These are phyloP conservation scores for Parauchenoglanis punctatus DNA, from an alignment of 2,797 vertebrate species.

Conservation along the genomic window DNA sequence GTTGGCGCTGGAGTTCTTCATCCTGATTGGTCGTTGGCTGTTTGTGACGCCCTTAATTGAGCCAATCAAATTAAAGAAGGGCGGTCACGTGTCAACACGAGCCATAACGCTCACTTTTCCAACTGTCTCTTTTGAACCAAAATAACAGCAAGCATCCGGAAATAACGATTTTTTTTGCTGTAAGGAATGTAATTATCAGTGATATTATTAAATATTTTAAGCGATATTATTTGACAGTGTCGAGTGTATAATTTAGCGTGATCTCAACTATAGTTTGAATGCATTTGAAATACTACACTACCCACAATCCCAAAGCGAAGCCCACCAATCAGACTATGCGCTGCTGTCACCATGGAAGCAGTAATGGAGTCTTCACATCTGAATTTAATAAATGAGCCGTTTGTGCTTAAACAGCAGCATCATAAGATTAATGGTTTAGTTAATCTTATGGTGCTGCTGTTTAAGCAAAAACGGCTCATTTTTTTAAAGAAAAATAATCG, in stretches of 20 bases:
- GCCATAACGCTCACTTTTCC: neutral
- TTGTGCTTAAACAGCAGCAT: neutral
- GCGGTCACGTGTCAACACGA: neutral
- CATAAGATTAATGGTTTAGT: too few relatives aligned
- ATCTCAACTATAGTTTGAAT: neutral
- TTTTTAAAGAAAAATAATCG: too few relatives aligned
- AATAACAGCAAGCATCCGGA: constrained; percentile 60
- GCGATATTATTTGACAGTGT: neutral
- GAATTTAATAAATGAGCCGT: neutral
- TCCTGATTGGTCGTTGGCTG: constrained; percentile 13
- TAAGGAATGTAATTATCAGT: neutral
- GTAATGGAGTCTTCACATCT: neutral
- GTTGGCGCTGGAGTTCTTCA: constrained; percentile 60
- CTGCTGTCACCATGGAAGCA: neutral
- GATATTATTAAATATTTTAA: neutral
- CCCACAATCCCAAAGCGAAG: neutral
- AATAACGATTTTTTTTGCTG: neutral
- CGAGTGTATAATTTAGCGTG: neutral
- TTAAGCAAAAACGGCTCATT: too few relatives aligned
- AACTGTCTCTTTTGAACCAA: constrained; percentile 64
- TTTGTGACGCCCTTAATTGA: constrained; percentile 56
- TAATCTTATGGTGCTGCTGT: too few relatives aligned
- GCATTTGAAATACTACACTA: neutral
- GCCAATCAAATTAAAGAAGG: constrained; percentile 61
- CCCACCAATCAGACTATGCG: too few relatives aligned